These are phyloP conservation scores for Cisticola juncidis DNA, from an alignment of 2,113 vertebrate genomes.

Conservation along the genomic window DNA sequence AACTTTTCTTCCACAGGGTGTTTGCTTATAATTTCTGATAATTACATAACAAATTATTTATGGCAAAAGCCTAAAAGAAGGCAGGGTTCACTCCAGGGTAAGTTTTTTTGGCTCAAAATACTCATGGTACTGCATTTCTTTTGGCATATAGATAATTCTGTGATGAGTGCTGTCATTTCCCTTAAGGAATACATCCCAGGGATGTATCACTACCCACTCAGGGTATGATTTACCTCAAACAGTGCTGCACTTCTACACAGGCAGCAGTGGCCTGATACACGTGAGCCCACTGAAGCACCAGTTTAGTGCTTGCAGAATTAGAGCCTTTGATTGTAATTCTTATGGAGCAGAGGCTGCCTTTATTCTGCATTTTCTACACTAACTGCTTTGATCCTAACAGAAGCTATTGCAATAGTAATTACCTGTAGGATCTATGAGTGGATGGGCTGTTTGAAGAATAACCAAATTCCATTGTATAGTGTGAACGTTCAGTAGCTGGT, in stretches of 20 bases:
- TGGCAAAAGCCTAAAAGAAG: background rate
- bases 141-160: background rate
- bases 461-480: slow-evolving; percentile 96
- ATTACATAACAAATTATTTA: background rate
- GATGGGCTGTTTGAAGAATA: slow-evolving; percentile 98
- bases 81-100: background rate
- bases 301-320: background rate
- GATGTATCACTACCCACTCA: background rate
- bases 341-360: background rate
- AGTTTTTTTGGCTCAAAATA: background rate
- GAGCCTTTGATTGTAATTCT: slow-evolving; percentile 15
- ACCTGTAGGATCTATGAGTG: slow-evolving; percentile 98
- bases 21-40: background rate
- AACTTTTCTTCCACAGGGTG: background rate
- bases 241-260: background rate
- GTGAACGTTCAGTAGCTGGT: slow-evolving; percentile 93
- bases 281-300: background rate
- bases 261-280: background rate
- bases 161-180: background rate
- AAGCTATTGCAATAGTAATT: slow-evolving; percentile 10
- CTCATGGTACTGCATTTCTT: background rate
- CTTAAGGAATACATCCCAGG: background rate
- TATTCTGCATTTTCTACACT: background rate
- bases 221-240: background rate
- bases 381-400: background rate